phyloP scores from a whole-genome alignment of 1,140 invertebrate species.

The Drosophila oshimai region DNA sequence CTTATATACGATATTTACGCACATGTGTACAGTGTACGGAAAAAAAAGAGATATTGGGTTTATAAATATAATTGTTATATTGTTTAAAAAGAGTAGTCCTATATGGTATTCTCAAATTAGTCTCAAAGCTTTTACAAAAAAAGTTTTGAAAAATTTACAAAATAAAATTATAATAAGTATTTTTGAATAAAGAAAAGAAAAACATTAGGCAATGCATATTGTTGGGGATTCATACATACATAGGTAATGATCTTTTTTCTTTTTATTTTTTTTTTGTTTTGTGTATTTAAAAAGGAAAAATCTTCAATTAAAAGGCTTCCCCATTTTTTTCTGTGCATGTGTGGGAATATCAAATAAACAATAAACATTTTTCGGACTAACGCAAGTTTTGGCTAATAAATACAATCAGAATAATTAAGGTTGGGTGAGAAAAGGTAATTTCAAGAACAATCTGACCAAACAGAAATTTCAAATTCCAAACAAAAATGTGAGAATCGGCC shows the following conservation, averaged over 20 bases:
- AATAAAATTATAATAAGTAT: too few species aligned
- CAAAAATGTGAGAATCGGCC: constrained; percentile 10
- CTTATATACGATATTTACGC: constrained; percentile 35
- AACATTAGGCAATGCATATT: too few species aligned
- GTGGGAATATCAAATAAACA: constrained; percentile 4
- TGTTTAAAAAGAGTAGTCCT: neutral
- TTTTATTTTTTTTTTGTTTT: too few species aligned
- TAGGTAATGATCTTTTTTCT: too few species aligned
- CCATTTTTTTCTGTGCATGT: constrained; percentile 12
- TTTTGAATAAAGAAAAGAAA: too few species aligned
- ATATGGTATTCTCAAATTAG: too few species aligned
- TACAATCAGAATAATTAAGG: constrained; percentile 47
- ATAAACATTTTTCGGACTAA: constrained; percentile 14
- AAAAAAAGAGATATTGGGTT: neutral
- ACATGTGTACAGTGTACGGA: constrained; percentile 17
- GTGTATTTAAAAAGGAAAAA: neutral
- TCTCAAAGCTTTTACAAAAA: too few species aligned
- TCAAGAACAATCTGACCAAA: constrained; percentile 53
- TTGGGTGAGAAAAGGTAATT: constrained; percentile 67
- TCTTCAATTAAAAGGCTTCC: too few species aligned
- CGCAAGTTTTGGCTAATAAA: constrained; percentile 26
- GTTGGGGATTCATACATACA: too few species aligned
- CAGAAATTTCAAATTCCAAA: constrained; percentile 39
- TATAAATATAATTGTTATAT: neutral
- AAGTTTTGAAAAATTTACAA: too few species aligned